Conservation (phyloP, 2,113 vertebrate genomes). For the Micronisus gabar region DNA sequence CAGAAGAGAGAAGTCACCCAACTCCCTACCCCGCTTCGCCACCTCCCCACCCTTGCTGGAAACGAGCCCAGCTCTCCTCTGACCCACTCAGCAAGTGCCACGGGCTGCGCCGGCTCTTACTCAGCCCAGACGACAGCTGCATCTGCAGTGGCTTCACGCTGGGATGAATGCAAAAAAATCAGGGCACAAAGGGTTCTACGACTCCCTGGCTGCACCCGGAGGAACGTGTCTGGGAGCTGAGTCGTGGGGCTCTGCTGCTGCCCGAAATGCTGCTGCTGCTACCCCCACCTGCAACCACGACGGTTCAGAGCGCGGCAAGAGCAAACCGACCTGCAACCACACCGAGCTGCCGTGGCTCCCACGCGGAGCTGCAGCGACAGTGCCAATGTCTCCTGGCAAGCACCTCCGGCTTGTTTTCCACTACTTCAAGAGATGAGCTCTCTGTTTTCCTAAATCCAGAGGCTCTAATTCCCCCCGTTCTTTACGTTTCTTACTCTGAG, state of each 20-base stretch:
- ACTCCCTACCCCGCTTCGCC: fast-evolving
- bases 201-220: fast-evolving
- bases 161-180: neutral
- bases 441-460: neutral
- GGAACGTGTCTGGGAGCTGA: neutral
- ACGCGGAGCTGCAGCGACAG: neutral
- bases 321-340: fast-evolving
- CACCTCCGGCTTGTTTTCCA: neutral
- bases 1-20: neutral
- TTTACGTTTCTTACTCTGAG: neutral
- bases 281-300: neutral
- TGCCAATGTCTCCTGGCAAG: neutral
- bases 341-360: neutral
- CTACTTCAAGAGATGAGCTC: neutral
- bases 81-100: neutral
- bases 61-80: neutral
- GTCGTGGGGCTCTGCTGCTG: neutral
- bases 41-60: too few species aligned
- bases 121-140: neutral
- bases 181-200: neutral
- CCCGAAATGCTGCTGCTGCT: neutral
- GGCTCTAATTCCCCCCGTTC: neutral
- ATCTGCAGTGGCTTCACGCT: fast-evolving
- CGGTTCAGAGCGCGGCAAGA: neutral
- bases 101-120: neutral